Percentiles rank a stretch among this genome's conserved stretches.
Conservation (phyloP, 2,888 invertebrate species). For the Lagria hirta region DNA sequence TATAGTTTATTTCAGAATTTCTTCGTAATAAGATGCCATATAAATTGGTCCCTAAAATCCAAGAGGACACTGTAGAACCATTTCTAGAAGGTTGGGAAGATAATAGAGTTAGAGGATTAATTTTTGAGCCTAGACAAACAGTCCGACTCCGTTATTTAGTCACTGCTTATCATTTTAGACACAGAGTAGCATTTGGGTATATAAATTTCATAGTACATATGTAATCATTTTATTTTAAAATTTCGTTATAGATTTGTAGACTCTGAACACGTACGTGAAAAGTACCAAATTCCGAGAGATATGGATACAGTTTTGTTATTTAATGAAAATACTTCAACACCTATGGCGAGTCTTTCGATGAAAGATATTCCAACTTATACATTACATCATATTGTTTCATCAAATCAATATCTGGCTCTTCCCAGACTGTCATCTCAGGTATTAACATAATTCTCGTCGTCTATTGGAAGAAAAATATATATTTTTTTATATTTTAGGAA, state of each 20-base stretch:
- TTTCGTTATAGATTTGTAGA: slow-evolving; percentile 66
- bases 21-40: slow-evolving; percentile 85
- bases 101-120: slow-evolving; percentile 86
- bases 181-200: slow-evolving; percentile 85
- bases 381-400: slow-evolving; percentile 82
- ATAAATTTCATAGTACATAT: not conserved
- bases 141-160: slow-evolving; percentile 84
- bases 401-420: slow-evolving; percentile 84
- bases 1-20: slow-evolving; percentile 71
- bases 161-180: slow-evolving; percentile 83
- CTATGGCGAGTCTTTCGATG: slow-evolving; percentile 86
- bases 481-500: slow-evolving; percentile 53
- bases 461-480: not conserved
- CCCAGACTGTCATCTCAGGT: slow-evolving; percentile 93
- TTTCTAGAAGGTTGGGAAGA: slow-evolving; percentile 90
- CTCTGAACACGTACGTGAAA: slow-evolving; percentile 63
- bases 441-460: slow-evolving; percentile 7
- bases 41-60: slow-evolving; percentile 70
- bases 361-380: slow-evolving; percentile 86
- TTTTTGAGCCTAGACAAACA: slow-evolving; percentile 77
- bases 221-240: too few relatives aligned
- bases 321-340: slow-evolving; percentile 80
- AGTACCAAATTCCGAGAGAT: slow-evolving; percentile 72
- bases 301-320: slow-evolving; percentile 83
- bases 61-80: slow-evolving; percentile 67